Evolutionary conservation across 2,888 invertebrate genomes (phyloP), one percentile per base, ranked within the genome.

Genomic region (Ctenicera cuprea): DNA sequence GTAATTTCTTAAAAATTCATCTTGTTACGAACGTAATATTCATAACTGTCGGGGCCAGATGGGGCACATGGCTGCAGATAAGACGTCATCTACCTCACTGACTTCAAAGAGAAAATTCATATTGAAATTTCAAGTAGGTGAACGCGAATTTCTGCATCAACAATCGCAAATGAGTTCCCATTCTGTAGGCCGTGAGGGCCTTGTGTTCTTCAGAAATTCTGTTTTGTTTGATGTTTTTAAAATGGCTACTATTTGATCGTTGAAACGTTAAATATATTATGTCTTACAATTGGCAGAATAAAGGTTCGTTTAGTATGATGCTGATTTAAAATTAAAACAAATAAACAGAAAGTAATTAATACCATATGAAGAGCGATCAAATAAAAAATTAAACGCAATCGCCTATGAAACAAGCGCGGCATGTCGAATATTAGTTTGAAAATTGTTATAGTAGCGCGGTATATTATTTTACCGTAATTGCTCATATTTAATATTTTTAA

Each of bases 121-220:
- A 73, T 73, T 73, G 73, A 65, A 70, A 61, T 65, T 69, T 70
- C 59, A 62, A 69, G 73, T 69, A 73, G 57, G 64, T 57, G 71
- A 65, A 71, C 59, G 43, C 57, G 45, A 48, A 73, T 70, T 73
- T 73, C 65, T 73, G 69, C 73, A 73, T 66, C 73, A 70, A 73
- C 73, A 73, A 67, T 61, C 54, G 30, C 37, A 66, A 72, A 72
- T 66, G 48, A 65, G 59, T 50, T 68, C 50, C 63, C 41, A 73
- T 67, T 68, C 41, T 16, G 64, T 30, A 54, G 22, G 52, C 30
- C 50, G 12, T 52, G 20, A 16, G 41, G 37, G 38, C 18, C 30
- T 38, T 59, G 50, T 61, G 45, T 50, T 50, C 59, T 41, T 33
- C n/a, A 9, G 30, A 16, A 50, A 69, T 70, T n/a, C n/a, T 30